A percentile compares a stretch with the other conserved stretches of the same genome.
These are phyloP conservation scores for Champsocephalus gunnari DNA, from an alignment of 2,797 vertebrate genomes.

Conservation along the genomic window DNA sequence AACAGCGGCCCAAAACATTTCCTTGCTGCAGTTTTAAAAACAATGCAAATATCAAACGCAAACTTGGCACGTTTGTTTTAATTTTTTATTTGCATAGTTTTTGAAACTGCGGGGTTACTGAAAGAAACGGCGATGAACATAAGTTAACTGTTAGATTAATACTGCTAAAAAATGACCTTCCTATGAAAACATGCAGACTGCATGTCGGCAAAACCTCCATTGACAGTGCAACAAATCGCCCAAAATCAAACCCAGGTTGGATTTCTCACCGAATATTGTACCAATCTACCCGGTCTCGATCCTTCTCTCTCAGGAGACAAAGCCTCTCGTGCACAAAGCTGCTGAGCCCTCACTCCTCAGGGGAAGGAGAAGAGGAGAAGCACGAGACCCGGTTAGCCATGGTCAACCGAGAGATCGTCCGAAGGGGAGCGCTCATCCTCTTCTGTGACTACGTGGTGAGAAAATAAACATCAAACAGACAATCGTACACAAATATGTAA, in stretches of 20 bases:
- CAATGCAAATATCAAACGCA: no score
- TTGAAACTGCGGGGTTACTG: no score
- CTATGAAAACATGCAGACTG: no score
- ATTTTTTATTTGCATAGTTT: no score
- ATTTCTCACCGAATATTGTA: background rate
- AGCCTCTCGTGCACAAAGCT: constrained; percentile 95
- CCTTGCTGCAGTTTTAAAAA: no score
- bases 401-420: constrained; percentile 95
- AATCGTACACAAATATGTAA: background rate
- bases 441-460: constrained; percentile 99
- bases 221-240: background rate
- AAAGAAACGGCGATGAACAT: no score
- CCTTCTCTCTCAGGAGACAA: constrained; percentile 84
- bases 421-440: constrained; percentile 94
- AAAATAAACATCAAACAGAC: constrained; percentile 13
- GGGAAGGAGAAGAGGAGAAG: constrained; percentile 86
- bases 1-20: no score
- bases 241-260: background rate
- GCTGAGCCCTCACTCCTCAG: constrained; percentile 88
- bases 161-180: no score
- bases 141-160: no score
- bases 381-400: constrained; percentile 85
- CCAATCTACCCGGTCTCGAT: background rate
- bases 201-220: background rate
- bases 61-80: no score